A percentile compares a stretch with the other conserved stretches of the same genome.
Conservation (phyloP, 2,888 invertebrate species). For the Caenorhabditis sp. region DNA sequence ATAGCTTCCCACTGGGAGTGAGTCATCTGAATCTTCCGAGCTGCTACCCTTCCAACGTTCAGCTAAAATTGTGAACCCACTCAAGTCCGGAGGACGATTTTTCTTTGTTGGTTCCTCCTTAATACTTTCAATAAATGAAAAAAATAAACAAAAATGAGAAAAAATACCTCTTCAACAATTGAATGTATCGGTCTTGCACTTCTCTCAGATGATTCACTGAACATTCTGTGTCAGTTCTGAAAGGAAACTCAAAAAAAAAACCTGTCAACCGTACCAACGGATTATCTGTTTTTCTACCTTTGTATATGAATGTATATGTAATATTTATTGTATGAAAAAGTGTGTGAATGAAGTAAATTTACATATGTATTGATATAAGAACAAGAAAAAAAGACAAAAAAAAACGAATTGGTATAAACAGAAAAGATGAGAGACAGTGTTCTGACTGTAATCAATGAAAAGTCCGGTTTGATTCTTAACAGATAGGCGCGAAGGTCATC, state of each 20-base stretch:
- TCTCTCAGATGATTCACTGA: conserved; percentile 18
- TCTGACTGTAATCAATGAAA: conserved; percentile 44
- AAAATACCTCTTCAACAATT: conserved; percentile 30
- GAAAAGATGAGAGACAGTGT: conserved; percentile 5
- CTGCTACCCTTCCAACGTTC: conserved; percentile 24
- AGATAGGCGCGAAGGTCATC: conserved; percentile 40
- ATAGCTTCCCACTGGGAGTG: conserved; percentile 32
- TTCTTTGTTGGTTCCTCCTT: conserved; percentile 6
- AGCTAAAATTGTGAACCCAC: conserved; percentile 29
- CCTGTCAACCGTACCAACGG: background rate
- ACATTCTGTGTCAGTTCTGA: conserved; percentile 11
- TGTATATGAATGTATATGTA: background rate
- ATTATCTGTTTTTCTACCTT: too few species aligned
- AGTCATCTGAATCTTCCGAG: conserved; percentile 41
- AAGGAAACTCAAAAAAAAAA: background rate
- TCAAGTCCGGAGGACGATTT: conserved; percentile 28
- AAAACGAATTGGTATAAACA: background rate
- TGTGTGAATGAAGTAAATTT: background rate
- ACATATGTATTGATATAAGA: background rate
- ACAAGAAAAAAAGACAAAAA: conserved; percentile 2
- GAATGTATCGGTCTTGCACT: conserved; percentile 17
- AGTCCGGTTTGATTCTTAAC: conserved; percentile 35
- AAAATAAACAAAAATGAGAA: conserved; percentile 1
- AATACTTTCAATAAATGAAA: background rate
- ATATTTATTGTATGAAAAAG: background rate